Evolutionary conservation across 1,140 invertebrate species (phyloP).

Genomic region (Pseudomyrmex gracilis): DNA sequence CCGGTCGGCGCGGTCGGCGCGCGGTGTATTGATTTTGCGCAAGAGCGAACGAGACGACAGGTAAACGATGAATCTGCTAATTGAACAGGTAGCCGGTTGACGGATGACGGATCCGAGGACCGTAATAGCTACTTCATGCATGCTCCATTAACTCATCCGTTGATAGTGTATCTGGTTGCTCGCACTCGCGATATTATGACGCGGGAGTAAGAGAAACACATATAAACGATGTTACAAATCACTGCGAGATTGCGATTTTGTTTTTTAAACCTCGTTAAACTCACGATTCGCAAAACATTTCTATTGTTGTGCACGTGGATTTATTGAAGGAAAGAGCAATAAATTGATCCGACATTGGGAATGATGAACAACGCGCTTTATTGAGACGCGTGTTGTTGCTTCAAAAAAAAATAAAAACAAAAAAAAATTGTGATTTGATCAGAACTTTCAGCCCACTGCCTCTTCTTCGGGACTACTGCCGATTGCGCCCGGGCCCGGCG

Average conservation of each 20-base stretch:
- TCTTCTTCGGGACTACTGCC: conserved; percentile 83
- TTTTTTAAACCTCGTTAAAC: neutral
- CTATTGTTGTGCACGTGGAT: too few relatives aligned
- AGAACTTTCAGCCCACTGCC: conserved; percentile 83
- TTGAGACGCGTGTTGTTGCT: neutral
- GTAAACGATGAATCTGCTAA: conserved; percentile 80
- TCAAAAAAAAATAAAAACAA: too few relatives aligned
- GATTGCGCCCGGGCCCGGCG: conserved; percentile 86
- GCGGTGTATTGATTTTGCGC: conserved; percentile 40
- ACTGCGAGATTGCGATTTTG: neutral
- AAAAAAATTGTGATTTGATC: conserved; percentile 9
- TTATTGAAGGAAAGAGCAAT: too few relatives aligned
- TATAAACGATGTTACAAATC: neutral
- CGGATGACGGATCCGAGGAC: conserved; percentile 56
- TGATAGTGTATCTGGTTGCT: conserved; percentile 26
- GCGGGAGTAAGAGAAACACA: neutral
- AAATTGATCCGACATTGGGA: too few relatives aligned
- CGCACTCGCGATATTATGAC: conserved; percentile 26
- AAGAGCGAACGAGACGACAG: conserved; percentile 69
- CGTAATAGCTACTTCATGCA: conserved; percentile 44
- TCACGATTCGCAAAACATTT: too few relatives aligned
- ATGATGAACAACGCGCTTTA: neutral
- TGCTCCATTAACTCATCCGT: conserved; percentile 55
- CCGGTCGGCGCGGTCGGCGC: neutral
- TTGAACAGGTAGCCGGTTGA: conserved; percentile 79